Evolutionary conservation across 2,888 invertebrate genomes (phyloP), one percentile per base, ranked within the genome.

Genomic region (Drosophila maculinotata): DNA sequence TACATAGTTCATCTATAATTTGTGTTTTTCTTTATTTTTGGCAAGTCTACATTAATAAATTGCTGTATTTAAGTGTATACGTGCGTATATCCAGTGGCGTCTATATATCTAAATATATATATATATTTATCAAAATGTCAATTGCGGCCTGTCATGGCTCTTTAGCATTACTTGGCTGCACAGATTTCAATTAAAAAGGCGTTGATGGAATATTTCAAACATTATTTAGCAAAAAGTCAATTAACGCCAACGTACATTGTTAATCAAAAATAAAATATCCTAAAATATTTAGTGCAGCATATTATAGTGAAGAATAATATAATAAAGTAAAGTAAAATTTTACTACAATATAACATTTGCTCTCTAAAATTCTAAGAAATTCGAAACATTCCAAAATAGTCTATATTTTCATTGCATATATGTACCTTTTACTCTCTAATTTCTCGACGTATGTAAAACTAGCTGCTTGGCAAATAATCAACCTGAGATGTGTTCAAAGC

Each of bases 181-280:
- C 56, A 54, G 49, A 76, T 44, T 75, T 60, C 60, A 79, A 78
- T 82, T 70, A 82, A 79, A 58, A 76, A 79, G 76, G 71, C 67
- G 82, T 79, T 75, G 82, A 82, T 82, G 70, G 70, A 63, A 42
- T 54, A 45, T 56, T 57, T 68, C 45, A 35, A 38, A 67, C 36
- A 42, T 51, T 57, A 52, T 53, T 63, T 39, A 41, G 39, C 39
- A 60, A 48, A 36, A 62, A 65, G 44, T 60, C 63, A 53, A 44
- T 59, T 25, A n/a, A 20, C 35, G n/a, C n/a, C n/a, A n/a, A n/a
- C n/a, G n/a, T n/a, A n/a, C n/a, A 20, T 20, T 20, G 4, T 20
- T 20, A 3, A 20, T 20, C 4, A 20, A 20, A 20, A 20, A 20
- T 20, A 20, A 20, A 20, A 20, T 20, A 20, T 20, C 20, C 4